Conservation (phyloP, 2,113 vertebrate genomes). For the Calidris pugnax region DNA sequence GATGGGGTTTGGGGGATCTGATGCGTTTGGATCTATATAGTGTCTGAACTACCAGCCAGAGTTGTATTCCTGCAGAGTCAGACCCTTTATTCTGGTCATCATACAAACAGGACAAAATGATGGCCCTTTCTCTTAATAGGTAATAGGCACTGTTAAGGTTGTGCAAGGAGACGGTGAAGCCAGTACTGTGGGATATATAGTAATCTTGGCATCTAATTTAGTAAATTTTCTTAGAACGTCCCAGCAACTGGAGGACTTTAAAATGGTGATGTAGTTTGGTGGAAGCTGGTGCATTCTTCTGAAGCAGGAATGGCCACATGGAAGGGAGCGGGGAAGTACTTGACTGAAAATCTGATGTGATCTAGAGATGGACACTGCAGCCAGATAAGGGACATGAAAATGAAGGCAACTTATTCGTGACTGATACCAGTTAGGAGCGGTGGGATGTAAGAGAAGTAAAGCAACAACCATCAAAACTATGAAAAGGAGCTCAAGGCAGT, state of each 20-base stretch:
- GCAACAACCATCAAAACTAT: not conserved
- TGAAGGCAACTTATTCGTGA: not conserved
- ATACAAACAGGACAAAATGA: not conserved
- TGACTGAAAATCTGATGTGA: not conserved
- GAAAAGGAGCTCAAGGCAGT: not conserved
- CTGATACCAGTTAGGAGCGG: not conserved
- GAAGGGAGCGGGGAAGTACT: not conserved
- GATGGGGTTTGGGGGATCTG: not conserved
- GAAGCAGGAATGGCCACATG: not conserved
- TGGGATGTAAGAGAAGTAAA: not conserved
- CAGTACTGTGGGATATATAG: not conserved
- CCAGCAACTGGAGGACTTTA: not conserved
- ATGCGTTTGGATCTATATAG: rapidly evolving
- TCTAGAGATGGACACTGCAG: not conserved
- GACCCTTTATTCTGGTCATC: not conserved
- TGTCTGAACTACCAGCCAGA: not conserved
- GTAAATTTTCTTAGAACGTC: not conserved
- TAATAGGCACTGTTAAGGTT: not conserved
- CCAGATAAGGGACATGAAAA: not conserved
- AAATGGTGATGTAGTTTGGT: not conserved
- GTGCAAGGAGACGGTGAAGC: not conserved
- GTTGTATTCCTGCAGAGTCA: not conserved
- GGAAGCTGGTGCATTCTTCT: not conserved
- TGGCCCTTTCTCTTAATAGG: not conserved
- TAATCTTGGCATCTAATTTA: not conserved